Evolutionary conservation across 2,113 vertebrate species (phyloP).

Genomic region (Neolamprologus ventralis): DNA sequence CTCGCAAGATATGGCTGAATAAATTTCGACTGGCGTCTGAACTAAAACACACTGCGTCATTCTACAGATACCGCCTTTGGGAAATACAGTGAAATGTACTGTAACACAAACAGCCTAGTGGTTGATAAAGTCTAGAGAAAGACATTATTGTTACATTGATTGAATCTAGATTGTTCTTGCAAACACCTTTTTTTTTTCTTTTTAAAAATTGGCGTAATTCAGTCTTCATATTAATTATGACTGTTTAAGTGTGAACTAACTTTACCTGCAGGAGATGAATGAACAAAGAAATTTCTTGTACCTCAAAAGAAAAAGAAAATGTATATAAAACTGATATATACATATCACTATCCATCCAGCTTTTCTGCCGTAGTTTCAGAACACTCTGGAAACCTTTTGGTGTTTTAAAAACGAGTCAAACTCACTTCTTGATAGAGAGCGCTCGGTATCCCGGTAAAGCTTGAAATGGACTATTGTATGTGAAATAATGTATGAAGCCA

Average conservation of each 20-base stretch:
- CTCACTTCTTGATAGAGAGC: constrained; percentile 4
- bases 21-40: constrained; percentile 39
- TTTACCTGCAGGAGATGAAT: not conserved
- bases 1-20: constrained; percentile 62
- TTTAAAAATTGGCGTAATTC: not conserved
- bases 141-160: not conserved
- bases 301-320: not conserved
- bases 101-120: constrained; percentile 41
- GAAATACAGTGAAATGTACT: constrained; percentile 51
- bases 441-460: constrained; percentile 41
- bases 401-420: constrained; percentile 39
- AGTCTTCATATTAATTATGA: not conserved
- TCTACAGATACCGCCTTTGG: constrained; percentile 41
- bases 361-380: not conserved
- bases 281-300: not conserved
- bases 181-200: not conserved
- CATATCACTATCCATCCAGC: not conserved
- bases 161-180: not conserved
- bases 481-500: constrained; percentile 68
- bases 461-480: constrained; percentile 54
- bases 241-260: not conserved
- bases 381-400: not conserved
- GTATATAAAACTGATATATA: not conserved
- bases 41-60: constrained; percentile 23
- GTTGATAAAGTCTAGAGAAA: constrained; percentile 25